Evolutionary conservation across 2,888 invertebrate genomes (phyloP).

Genomic region (Alcis repandata): DNA sequence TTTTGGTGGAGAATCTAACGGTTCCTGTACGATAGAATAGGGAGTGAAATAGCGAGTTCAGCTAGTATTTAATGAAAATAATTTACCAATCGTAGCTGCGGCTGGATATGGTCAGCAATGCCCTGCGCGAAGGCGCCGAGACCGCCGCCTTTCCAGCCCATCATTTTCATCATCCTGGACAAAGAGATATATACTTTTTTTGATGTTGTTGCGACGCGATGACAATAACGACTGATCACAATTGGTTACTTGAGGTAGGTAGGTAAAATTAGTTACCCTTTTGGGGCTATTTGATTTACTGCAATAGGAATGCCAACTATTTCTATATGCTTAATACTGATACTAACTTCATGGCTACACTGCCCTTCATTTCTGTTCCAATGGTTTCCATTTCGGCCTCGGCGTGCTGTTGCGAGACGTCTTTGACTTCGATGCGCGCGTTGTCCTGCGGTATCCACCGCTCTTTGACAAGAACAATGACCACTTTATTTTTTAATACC

Average conservation of each 20-base stretch:
- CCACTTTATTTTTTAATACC: constrained; percentile 57
- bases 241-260: too few relatives aligned
- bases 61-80: too few relatives aligned
- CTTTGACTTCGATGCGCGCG: constrained; percentile 60
- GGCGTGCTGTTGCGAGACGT: constrained; percentile 73
- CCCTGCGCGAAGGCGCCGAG: constrained; percentile 89
- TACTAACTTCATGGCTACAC: constrained; percentile 71
- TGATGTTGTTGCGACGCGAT: not conserved
- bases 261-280: too few relatives aligned
- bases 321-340: too few relatives aligned
- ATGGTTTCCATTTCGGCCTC: too few relatives aligned
- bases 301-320: too few relatives aligned
- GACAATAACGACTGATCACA: too few relatives aligned
- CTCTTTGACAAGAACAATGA: constrained; percentile 71
- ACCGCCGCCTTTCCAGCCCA: constrained; percentile 93
- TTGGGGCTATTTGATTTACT: too few relatives aligned
- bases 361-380: too few relatives aligned
- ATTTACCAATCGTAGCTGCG: constrained; percentile 78
- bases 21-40: too few relatives aligned
- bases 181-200: not conserved
- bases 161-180: constrained; percentile 88
- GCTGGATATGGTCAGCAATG: constrained; percentile 88
- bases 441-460: constrained; percentile 71
- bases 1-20: too few relatives aligned
- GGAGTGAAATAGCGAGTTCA: too few relatives aligned